These are phyloP conservation scores for Cotesia glomerata DNA, from an alignment of 1,140 invertebrate genomes.

Conservation along the genomic window DNA sequence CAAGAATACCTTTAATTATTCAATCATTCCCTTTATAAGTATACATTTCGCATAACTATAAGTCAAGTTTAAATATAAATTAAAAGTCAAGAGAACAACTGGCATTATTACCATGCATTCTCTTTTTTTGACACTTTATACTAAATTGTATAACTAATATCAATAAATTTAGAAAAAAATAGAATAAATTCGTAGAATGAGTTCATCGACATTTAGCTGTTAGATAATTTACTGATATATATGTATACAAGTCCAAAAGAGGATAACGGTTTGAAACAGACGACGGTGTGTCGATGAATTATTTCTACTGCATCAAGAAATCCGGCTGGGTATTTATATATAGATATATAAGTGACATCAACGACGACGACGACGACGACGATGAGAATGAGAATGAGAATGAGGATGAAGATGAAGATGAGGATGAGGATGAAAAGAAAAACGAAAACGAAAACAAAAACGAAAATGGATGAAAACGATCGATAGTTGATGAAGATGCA, in stretches of 20 bases:
- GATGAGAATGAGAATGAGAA: too few relatives aligned
- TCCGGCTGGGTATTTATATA: background rate
- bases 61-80: too few relatives aligned
- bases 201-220: constrained; percentile 7
- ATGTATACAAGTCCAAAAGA: background rate
- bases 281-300: constrained; percentile 3
- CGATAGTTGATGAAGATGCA: constrained; percentile 21
- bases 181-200: background rate
- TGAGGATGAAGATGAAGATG: background rate
- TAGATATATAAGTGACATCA: too few relatives aligned
- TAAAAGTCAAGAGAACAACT: background rate
- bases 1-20: constrained; percentile 43
- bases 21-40: constrained; percentile 22
- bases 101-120: background rate
- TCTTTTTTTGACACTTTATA: background rate
- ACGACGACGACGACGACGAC: too few relatives aligned
- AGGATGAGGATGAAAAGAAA: background rate
- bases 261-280: background rate
- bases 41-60: too few relatives aligned
- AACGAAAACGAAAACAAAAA: too few relatives aligned
- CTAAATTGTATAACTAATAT: background rate
- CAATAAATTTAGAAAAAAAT: too few relatives aligned
- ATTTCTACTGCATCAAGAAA: constrained; percentile 7
- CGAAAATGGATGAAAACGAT: background rate
- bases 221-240: too few relatives aligned